These are phyloP conservation scores for Hyposoter dolosus DNA, from an alignment of 2,888 invertebrate genomes.

Conservation along the genomic window DNA sequence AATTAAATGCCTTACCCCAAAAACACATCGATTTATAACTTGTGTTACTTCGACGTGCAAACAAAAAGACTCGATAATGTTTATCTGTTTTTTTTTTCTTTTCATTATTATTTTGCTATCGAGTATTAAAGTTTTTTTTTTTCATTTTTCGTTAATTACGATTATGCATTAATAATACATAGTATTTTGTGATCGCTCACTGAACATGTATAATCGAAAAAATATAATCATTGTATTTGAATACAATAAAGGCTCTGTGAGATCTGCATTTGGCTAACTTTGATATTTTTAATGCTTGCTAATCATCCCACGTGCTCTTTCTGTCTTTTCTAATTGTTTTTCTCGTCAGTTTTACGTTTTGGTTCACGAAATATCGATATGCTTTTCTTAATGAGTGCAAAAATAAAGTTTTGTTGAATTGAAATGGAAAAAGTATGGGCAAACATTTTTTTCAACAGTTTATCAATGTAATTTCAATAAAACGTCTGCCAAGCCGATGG, in stretches of 20 bases:
- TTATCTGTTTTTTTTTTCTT: constrained; percentile 11
- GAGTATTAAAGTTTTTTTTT: constrained; percentile 36
- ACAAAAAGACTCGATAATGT: constrained; percentile 14
- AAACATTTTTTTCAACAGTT: neutral
- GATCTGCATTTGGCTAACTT: constrained; percentile 77
- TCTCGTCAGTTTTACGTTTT: neutral
- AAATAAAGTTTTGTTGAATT: constrained; percentile 31
- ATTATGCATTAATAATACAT: constrained; percentile 65
- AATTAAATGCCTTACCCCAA: constrained; percentile 14
- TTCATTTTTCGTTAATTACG: constrained; percentile 40
- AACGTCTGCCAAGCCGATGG: neutral
- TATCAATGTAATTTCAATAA: neutral
- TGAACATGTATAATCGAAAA: constrained; percentile 75
- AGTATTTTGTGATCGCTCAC: constrained; percentile 71
- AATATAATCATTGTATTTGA: constrained; percentile 76
- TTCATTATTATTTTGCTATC: constrained; percentile 43
- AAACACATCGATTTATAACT: constrained; percentile 41
- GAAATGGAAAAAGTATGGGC: constrained; percentile 15
- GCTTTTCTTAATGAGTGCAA: constrained; percentile 29
- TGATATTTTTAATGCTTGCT: constrained; percentile 70
- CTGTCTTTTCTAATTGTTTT: constrained; percentile 41
- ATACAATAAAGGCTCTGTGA: constrained; percentile 81
- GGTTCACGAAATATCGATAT: constrained; percentile 38
- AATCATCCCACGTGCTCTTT: constrained; percentile 53
- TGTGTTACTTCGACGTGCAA: constrained; percentile 53